Percentiles rank a stretch among this genome's conserved stretches.
These are phyloP conservation scores for Glaucidium brasilianum DNA, from an alignment of 2,113 vertebrate species.

Conservation along the genomic window DNA sequence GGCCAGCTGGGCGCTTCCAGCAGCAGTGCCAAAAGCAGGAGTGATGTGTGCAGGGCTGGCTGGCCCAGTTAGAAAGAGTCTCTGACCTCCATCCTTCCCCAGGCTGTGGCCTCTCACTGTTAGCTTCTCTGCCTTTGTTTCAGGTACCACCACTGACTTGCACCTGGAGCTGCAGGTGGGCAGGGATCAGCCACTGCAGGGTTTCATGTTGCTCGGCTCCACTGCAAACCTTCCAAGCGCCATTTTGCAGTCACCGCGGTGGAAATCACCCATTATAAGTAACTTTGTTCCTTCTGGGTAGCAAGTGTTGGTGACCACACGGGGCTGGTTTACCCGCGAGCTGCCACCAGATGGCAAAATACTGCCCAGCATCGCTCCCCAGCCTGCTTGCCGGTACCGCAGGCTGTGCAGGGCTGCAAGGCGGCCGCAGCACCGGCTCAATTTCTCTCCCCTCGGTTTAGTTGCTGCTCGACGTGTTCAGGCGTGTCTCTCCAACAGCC, in stretches of 20 bases:
- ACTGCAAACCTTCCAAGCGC: background rate
- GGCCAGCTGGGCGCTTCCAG: background rate
- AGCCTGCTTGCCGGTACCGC: background rate
- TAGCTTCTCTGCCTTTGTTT: background rate
- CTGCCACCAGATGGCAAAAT: constrained; percentile 22
- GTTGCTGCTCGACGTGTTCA: accelerated
- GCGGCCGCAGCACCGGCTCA: background rate
- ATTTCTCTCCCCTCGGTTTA: background rate
- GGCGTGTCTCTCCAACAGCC: background rate
- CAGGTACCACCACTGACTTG: background rate
- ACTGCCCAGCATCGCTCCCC: background rate
- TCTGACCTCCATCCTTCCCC: background rate
- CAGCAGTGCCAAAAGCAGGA: background rate
- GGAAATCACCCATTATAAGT: background rate
- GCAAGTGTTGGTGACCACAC: accelerated
- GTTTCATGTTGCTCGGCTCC: background rate
- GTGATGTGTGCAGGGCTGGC: accelerated
- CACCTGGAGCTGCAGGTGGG: background rate
- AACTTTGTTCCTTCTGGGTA: background rate
- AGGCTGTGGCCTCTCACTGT: background rate
- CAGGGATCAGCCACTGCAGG: accelerated
- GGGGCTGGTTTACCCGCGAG: background rate
- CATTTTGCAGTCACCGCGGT: background rate
- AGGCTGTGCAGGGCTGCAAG: accelerated
- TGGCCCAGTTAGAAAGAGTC: accelerated